These are phyloP conservation scores for Strix occidentalis DNA, from an alignment of 2,797 vertebrate genomes.

Conservation along the genomic window DNA sequence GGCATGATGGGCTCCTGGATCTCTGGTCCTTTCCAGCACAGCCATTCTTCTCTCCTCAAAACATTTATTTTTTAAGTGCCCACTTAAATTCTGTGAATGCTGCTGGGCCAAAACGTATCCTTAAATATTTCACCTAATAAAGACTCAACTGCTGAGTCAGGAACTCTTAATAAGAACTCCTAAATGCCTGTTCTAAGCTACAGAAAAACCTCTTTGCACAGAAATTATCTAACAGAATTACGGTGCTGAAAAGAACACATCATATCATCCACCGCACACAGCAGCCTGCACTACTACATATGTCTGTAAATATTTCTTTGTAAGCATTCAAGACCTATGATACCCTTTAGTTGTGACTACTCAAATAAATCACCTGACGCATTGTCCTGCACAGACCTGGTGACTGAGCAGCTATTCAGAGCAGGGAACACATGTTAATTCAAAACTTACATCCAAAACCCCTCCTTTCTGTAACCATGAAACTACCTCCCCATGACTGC, in stretches of 20 bases:
- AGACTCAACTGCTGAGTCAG: not conserved
- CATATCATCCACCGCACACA: accelerated
- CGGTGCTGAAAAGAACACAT: not conserved
- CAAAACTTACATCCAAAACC: not conserved
- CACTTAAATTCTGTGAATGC: not conserved
- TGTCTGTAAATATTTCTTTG: not conserved
- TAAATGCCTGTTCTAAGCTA: not conserved
- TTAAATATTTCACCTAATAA: slow-evolving; percentile 5
- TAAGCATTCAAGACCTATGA: not conserved
- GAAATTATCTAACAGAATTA: not conserved
- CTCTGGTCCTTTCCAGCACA: not conserved
- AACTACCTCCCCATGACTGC: not conserved
- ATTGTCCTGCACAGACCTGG: not conserved
- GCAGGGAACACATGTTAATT: not conserved
- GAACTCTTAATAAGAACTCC: not conserved
- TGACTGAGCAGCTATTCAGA: not conserved
- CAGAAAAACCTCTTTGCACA: not conserved
- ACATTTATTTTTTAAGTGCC: not conserved
- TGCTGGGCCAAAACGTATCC: not conserved
- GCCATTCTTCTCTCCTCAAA: not conserved
- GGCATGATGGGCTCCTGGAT: not conserved
- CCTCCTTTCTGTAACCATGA: not conserved
- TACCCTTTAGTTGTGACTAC: not conserved
- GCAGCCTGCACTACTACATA: not conserved
- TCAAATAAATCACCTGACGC: not conserved